Evolutionary conservation across 2,797 vertebrate species (phyloP), one percentile per base, ranked within the genome.

Genomic region (Melanotaenia pygmaea): DNA sequence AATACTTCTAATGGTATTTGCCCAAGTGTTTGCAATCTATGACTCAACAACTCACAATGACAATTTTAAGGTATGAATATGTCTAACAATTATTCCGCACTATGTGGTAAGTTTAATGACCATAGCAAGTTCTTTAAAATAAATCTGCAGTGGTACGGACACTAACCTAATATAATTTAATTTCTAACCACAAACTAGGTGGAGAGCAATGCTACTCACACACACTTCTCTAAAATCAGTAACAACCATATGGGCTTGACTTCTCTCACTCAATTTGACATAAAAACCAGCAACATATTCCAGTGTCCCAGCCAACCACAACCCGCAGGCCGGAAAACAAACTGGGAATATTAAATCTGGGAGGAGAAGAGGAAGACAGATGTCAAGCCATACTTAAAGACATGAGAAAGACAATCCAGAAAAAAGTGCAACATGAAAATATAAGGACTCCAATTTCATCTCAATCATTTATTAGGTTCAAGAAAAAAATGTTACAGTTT

Each of bases 381-480:
- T 3, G 6, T 45, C 63, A 86, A 83, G 87, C 84, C 87, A 91
- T 90, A 77, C 79, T 81, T 82, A 88, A 6, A 88, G 67, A 84
- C 83, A 66, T 89, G 82, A 91, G 72, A 74, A 45, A 71, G 43
- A 74, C 35, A 60, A 64, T 13, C 5, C 1, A 6, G 13, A 0
- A 71, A 80, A 72, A 80, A 65, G 11, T 77, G 62, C 12, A 73
- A 76, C 60, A 37, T 22, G n/a, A 32, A 72, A 45, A 67, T 70
- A 10, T 64, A 72, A 10, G 50, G 28, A 70, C 70, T 79, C 59
- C 34, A 69, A 56, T 59, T 83, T 89, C 89, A 91, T 96, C 85
- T 93, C 84, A 91, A 92, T 91, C 85, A 84, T 98, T 98, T 99
- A 99, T 99, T 99, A 95, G 94, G 92, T 93, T 94, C 90, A 89